Conservation (phyloP, 2,888 invertebrate genomes). For the Acrocera orbiculus region DNA sequence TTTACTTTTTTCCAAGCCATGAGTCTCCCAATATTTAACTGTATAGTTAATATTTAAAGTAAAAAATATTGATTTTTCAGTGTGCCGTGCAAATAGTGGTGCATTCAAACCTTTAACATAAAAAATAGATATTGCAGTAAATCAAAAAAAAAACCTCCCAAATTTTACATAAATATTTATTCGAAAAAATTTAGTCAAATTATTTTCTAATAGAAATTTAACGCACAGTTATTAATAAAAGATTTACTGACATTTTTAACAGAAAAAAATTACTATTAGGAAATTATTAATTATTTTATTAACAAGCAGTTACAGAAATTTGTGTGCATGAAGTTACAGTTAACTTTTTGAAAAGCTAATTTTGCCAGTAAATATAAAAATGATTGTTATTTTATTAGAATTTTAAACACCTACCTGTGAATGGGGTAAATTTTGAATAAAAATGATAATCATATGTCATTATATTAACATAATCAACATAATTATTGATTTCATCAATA, state of each 20-base stretch:
- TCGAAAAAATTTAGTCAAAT: too few species aligned
- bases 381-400: neutral
- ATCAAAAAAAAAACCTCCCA: conserved; percentile 2
- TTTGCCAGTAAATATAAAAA: too few species aligned
- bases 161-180: too few species aligned
- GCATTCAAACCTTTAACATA: conserved; percentile 48
- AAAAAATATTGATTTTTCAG: conserved; percentile 44
- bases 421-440: conserved; percentile 54
- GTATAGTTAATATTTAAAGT: conserved; percentile 71
- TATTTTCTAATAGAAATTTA: too few species aligned
- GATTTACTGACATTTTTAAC: too few species aligned
- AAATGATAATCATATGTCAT: conserved; percentile 87
- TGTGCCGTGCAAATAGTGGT: conserved; percentile 46
- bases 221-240: too few species aligned
- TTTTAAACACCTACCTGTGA: conserved; percentile 45
- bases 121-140: too few species aligned
- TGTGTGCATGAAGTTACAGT: too few species aligned
- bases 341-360: too few species aligned
- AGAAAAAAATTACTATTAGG: too few species aligned
- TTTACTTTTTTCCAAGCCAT: conserved; percentile 60
- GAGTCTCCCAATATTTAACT: conserved; percentile 52
- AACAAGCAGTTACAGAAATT: too few species aligned
- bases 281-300: too few species aligned
- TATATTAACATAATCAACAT: conserved; percentile 70
- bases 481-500: conserved; percentile 57